Percentiles rank a stretch among this genome's conserved stretches.
phyloP scores from a whole-genome alignment of 2,888 invertebrate genomes.

The Tinea pellionella region DNA sequence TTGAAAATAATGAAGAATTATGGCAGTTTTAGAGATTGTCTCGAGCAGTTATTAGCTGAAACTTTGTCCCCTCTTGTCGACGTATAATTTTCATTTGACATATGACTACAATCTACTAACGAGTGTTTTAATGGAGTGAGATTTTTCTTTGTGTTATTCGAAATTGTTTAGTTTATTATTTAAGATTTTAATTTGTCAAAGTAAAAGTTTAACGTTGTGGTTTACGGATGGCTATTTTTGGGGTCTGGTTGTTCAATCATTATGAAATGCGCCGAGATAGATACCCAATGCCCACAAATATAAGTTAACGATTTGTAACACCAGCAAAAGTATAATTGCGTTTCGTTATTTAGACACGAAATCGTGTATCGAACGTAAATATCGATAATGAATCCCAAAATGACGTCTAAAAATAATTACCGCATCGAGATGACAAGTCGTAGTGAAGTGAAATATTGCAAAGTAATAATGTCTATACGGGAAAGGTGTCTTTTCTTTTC shows the following conservation, averaged over 20 bases:
- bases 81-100: conserved; percentile 19
- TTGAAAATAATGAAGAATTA: conserved; percentile 62
- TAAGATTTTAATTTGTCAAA: no score
- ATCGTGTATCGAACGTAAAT: no score
- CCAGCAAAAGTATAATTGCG: no score
- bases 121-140: background rate
- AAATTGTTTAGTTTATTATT: no score
- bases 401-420: conserved; percentile 5
- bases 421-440: conserved; percentile 5
- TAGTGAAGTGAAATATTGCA: conserved; percentile 31
- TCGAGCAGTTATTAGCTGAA: conserved; percentile 5
- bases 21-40: conserved; percentile 23
- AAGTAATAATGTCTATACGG: conserved; percentile 62
- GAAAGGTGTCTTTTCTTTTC: conserved; percentile 64
- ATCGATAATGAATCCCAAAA: background rate
- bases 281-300: no score
- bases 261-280: no score
- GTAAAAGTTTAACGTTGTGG: no score
- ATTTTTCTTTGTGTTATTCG: no score
- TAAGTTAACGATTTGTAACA: no score
- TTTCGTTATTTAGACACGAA: no score
- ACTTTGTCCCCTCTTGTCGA: conserved; percentile 27
- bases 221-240: no score
- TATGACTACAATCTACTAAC: background rate
- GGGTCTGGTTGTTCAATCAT: no score